Percentiles rank a stretch among this genome's conserved stretches.
phyloP scores from a whole-genome alignment of 2,113 vertebrate genomes.

The Corythaeola cristata region DNA sequence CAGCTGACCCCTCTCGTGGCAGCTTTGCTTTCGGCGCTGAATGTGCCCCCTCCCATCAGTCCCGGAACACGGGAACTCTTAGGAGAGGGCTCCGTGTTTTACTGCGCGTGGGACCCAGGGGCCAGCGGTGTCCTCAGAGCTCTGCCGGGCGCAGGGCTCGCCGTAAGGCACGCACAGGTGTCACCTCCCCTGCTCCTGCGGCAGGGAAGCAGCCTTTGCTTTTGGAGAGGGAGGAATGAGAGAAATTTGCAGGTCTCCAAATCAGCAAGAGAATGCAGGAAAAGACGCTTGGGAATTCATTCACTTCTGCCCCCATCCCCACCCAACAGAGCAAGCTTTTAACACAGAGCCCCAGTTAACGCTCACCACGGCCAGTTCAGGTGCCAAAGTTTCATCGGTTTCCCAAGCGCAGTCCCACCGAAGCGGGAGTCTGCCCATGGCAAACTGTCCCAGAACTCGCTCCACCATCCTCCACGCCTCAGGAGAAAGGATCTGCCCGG shows the following conservation, averaged over 20 bases:
- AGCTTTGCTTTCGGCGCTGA: neutral
- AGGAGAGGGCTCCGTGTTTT: neutral
- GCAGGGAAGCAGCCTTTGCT: neutral
- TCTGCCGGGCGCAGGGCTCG: neutral
- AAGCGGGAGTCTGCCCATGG: accelerated
- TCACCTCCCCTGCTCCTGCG: neutral
- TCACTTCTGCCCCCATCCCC: neutral
- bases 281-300: neutral
- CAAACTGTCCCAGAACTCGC: neutral
- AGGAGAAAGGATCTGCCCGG: neutral
- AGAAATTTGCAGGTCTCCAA: neutral
- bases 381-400: neutral
- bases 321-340: too few species aligned
- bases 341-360: neutral
- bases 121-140: neutral
- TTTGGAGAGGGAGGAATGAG: neutral
- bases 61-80: accelerated
- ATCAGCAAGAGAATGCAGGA: accelerated
- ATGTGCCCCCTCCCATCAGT: neutral
- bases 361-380: accelerated
- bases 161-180: neutral
- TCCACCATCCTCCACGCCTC: neutral
- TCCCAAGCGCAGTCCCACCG: neutral
- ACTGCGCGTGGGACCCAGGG: accelerated
- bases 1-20: neutral